These are phyloP conservation scores for Sphenodon punctatus DNA, from an alignment of 2,797 vertebrate species.

Conservation along the genomic window DNA sequence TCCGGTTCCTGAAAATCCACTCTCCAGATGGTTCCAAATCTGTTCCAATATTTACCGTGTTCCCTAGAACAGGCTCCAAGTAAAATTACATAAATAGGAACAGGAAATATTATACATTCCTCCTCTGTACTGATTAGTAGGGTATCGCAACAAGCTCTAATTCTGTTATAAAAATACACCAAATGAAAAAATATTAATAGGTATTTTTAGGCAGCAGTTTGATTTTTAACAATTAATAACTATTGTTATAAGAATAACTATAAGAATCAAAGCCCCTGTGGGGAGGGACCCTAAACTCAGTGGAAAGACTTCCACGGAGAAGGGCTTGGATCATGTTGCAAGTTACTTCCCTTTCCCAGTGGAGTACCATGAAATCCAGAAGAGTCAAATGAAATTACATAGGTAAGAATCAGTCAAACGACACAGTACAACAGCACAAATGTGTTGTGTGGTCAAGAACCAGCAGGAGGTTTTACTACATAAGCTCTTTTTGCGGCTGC, in stretches of 20 bases:
- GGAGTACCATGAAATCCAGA: background rate
- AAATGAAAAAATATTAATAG: background rate
- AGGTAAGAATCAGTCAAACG: background rate
- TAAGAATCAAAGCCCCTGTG: no score
- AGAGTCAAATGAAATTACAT: background rate
- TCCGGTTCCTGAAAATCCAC: constrained; percentile 54
- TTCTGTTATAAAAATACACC: background rate
- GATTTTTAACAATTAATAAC: background rate
- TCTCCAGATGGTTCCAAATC: constrained; percentile 40
- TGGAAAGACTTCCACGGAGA: no score
- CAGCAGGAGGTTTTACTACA: background rate
- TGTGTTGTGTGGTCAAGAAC: background rate
- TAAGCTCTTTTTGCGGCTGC: background rate
- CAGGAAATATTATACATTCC: background rate
- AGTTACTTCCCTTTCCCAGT: no score
- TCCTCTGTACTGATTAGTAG: background rate
- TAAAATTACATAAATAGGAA: constrained; percentile 1
- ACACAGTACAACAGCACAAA: accelerated
- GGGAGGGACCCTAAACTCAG: no score
- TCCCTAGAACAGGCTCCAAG: constrained; percentile 35
- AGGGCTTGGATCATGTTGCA: no score
- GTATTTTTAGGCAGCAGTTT: background rate
- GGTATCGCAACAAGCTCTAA: background rate
- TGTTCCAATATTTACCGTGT: constrained; percentile 34
- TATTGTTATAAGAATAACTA: no score